Evolutionary conservation across 1,140 invertebrate species (phyloP).

Genomic region (Microvelia longipes): DNA sequence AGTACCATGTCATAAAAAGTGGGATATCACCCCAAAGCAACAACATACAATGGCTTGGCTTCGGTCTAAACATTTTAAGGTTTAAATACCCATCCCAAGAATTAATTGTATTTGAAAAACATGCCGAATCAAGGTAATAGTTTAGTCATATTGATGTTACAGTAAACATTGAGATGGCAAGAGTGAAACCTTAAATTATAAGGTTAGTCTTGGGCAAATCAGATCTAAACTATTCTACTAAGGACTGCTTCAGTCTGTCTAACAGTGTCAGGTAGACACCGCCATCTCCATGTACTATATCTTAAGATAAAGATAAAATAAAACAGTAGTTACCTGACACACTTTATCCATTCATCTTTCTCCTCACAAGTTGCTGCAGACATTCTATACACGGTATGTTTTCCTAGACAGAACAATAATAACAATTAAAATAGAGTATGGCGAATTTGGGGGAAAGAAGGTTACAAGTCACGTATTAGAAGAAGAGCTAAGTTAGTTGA

Average conservation of each 20-base stretch:
- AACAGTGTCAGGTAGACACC: neutral
- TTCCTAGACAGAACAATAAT: too few species aligned
- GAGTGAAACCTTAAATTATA: neutral
- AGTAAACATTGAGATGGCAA: neutral
- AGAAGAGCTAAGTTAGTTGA: too few species aligned
- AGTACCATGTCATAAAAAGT: too few species aligned
- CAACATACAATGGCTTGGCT: too few species aligned
- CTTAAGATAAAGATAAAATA: neutral
- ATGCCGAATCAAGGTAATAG: too few species aligned
- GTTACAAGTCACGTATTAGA: neutral
- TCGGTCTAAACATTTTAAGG: too few species aligned
- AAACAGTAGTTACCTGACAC: conserved; percentile 45
- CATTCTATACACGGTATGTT: conserved; percentile 88
- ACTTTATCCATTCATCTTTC: conserved; percentile 92
- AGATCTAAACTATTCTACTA: neutral
- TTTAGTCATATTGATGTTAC: neutral
- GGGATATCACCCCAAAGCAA: too few species aligned
- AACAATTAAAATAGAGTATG: conserved; percentile 15
- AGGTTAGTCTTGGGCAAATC: neutral
- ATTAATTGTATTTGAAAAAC: too few species aligned
- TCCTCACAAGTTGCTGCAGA: conserved; percentile 87
- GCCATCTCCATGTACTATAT: neutral
- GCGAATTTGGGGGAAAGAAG: neutral
- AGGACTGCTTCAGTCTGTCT: neutral
- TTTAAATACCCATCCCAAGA: too few species aligned